phyloP scores from a whole-genome alignment of 2,113 vertebrate genomes.

The Gracilinanus agilis region DNA sequence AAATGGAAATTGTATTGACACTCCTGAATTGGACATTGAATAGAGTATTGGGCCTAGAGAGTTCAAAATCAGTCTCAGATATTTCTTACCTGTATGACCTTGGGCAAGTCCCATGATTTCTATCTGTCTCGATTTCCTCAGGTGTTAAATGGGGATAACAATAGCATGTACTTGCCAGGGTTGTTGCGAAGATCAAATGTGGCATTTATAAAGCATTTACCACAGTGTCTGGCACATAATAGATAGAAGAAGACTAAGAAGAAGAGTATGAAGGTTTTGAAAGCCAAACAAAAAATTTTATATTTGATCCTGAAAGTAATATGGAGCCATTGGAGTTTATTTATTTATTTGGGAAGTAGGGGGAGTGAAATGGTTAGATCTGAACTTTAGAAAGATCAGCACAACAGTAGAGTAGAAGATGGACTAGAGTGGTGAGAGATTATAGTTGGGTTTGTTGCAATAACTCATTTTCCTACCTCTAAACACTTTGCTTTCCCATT shows the following conservation, averaged over 20 bases:
- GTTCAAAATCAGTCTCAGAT: background rate
- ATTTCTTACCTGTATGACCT: background rate
- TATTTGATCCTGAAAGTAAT: background rate
- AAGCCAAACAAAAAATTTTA: background rate
- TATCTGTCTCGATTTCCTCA: background rate
- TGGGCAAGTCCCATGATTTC: background rate
- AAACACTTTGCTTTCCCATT: background rate
- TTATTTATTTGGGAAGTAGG: background rate
- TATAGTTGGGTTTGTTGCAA: background rate
- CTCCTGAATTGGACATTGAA: background rate
- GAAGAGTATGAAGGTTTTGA: background rate
- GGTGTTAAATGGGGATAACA: background rate
- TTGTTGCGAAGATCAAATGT: background rate
- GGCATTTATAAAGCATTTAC: background rate
- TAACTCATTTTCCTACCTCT: background rate
- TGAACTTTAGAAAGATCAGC: too few relatives aligned
- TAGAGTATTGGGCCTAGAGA: background rate
- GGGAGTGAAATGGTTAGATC: background rate
- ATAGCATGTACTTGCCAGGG: background rate
- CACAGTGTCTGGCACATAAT: background rate
- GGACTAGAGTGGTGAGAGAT: too few relatives aligned
- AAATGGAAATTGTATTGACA: background rate
- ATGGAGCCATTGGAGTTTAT: background rate
- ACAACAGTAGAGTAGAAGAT: background rate
- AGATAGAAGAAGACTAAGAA: background rate